Base-by-base conservation (phyloP, 1,140 invertebrate genomes). In the Drosophila eugracilis region DNA sequence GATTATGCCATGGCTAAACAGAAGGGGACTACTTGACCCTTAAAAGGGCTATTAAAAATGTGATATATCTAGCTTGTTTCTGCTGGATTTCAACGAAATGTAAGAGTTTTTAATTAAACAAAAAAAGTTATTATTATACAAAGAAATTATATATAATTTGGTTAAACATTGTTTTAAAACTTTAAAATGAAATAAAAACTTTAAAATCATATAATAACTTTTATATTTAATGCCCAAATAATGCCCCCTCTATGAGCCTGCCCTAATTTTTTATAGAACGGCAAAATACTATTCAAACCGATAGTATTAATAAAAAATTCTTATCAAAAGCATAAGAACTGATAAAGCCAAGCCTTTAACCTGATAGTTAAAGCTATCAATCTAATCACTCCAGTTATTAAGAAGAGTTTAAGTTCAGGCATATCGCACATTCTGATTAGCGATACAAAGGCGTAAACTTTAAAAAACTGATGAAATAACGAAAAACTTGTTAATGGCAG, bases 1-100 rank as follows among this genome's bases (percentile, higher is more conserved):
- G 5, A 28, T 78, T 14, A 39, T 78, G 69, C 75, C 75, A 5
- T 78, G 75, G 75, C 45, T 73, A 0, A 78, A 78, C 19, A 57
- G 36, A 9, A 71, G 76, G 15, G 76, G 75, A 4, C 50, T 78
- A 1, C 50, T 78, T 4, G 75, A 78, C 3, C 28, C 55, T 12
- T 58, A 9, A 58, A 34, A 2, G 5, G 7, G 3, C 3, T 58
- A 4, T 3, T 1, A 17, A 2, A 17, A 17, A 15, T 14, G 19
- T 53, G 21, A 24, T 34, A 15, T 2, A 17, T 9, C 19, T 10
- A 30, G 28, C 28, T n/a, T n/a, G n/a, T n/a, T n/a, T n/a, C n/a
- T 14, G 3, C 5, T 5, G 34, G 26, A 28, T 28, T 28, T 9
- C 9, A 30, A 6, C 9, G 28, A 3, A 30, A 30, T 12, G 3